These are phyloP conservation scores for Hoplostethus mediterraneus DNA, from an alignment of 2,797 vertebrate species.

Conservation along the genomic window DNA sequence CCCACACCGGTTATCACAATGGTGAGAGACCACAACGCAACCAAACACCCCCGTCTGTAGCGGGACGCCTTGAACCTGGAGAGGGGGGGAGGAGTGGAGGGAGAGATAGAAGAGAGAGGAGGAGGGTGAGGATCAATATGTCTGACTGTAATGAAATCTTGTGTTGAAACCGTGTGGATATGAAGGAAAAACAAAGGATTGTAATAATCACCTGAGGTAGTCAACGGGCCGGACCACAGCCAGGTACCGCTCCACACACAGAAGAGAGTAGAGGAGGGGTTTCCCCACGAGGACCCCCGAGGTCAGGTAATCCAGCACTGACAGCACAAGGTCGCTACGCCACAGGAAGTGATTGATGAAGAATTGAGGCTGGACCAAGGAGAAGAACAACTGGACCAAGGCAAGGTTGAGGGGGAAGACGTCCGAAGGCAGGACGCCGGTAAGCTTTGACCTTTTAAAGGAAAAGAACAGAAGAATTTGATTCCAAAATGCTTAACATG, in stretches of 20 bases:
- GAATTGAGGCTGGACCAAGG: background rate
- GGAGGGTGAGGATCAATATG: no score
- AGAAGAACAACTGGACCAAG: conserved; percentile 15
- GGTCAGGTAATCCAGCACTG: rapidly evolving
- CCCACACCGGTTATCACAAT: no score
- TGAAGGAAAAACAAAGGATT: no score
- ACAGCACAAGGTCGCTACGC: rapidly evolving
- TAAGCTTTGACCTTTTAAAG: conserved; percentile 22
- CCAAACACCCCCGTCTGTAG: no score
- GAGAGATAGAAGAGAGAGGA: no score
- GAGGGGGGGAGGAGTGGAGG: no score
- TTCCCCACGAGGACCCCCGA: background rate
- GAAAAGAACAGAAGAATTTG: no score
- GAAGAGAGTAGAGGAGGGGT: conserved; percentile 39
- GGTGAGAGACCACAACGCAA: no score
- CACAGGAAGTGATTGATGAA: conserved; percentile 1
- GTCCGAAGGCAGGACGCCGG: conserved; percentile 29
- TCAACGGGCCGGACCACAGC: conserved; percentile 36
- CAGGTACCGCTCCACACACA: conserved; percentile 44
- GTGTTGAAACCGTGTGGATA: no score
- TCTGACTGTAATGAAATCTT: no score
- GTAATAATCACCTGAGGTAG: conserved; percentile 10
- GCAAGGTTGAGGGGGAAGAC: conserved; percentile 35
- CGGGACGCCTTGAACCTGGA: no score
- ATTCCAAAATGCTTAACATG: no score